Evolutionary conservation across 2,888 invertebrate genomes (phyloP).

Genomic region (Cyrtodaria siliqua): DNA sequence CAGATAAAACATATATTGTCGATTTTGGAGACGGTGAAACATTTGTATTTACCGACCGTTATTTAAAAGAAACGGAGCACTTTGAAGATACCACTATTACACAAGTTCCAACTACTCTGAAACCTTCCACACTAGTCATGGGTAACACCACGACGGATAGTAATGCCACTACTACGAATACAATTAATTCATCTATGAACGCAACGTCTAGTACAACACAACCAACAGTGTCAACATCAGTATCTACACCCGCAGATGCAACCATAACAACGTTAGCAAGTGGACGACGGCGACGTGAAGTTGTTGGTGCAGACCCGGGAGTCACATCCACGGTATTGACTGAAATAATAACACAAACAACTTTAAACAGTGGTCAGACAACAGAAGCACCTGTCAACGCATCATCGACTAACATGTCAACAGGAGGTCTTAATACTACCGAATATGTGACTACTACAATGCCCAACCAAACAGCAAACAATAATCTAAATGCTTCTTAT

Average conservation of each 20-base stretch:
- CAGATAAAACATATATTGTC: conserved; percentile 74
- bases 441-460: too few species aligned
- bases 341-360: too few species aligned
- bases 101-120: not conserved
- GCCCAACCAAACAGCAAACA: too few species aligned
- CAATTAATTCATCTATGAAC: conserved; percentile 2
- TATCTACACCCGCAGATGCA: conserved; percentile 31
- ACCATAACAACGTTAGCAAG: conserved; percentile 48
- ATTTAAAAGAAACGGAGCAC: conserved; percentile 50
- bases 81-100: conserved; percentile 30
- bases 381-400: too few species aligned
- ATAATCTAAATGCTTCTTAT: too few species aligned
- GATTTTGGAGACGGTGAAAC: conserved; percentile 76
- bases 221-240: conserved; percentile 24
- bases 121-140: not conserved
- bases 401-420: too few species aligned
- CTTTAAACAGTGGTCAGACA: too few species aligned
- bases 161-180: not conserved
- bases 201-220: conserved; percentile 20
- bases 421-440: too few species aligned
- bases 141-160: not conserved
- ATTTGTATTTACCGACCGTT: conserved; percentile 68
- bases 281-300: conserved; percentile 8
- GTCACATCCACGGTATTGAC: too few species aligned
- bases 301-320: too few species aligned